A percentile compares a stretch with the other conserved stretches of the same genome.
Conservation (phyloP, 2,888 invertebrate genomes). For the Ecdyonurus torrentis region DNA sequence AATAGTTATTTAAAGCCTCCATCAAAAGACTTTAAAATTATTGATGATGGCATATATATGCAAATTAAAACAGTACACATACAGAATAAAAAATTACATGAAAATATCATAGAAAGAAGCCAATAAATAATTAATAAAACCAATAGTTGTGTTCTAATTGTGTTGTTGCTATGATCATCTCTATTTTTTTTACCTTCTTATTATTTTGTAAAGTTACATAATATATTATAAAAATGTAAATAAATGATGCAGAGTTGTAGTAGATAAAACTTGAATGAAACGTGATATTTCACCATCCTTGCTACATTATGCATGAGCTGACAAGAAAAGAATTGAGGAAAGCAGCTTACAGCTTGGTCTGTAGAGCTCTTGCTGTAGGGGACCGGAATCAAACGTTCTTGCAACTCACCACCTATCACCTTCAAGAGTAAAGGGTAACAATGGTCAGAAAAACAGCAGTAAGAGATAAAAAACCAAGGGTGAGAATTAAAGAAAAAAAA, state of each 20-base stretch:
- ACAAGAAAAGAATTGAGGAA: constrained; percentile 36
- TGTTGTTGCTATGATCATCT: too few relatives aligned
- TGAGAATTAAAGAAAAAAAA: constrained; percentile 7
- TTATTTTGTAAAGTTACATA: too few relatives aligned
- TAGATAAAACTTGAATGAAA: not conserved
- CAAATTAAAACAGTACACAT: too few relatives aligned
- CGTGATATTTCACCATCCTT: constrained; percentile 4
- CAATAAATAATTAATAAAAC: too few relatives aligned
- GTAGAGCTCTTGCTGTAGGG: constrained; percentile 99
- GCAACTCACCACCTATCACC: constrained; percentile 99
- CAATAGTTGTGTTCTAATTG: too few relatives aligned
- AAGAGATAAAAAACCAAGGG: constrained; percentile 15
- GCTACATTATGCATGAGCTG: constrained; percentile 21
- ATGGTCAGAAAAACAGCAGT: constrained; percentile 21
- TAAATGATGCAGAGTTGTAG: too few relatives aligned
- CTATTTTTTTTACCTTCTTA: too few relatives aligned
- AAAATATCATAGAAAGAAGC: too few relatives aligned
- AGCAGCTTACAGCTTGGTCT: constrained; percentile 99
- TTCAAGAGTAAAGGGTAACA: constrained; percentile 84
- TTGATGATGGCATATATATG: too few relatives aligned
- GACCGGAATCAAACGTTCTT: constrained; percentile 99
- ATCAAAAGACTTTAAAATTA: too few relatives aligned
- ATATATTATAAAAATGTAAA: too few relatives aligned
- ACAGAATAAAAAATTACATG: too few relatives aligned
- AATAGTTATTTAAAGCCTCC: not conserved